These are phyloP conservation scores for Caerostris extrusa DNA, from an alignment of 1,140 invertebrate species.

Conservation along the genomic window DNA sequence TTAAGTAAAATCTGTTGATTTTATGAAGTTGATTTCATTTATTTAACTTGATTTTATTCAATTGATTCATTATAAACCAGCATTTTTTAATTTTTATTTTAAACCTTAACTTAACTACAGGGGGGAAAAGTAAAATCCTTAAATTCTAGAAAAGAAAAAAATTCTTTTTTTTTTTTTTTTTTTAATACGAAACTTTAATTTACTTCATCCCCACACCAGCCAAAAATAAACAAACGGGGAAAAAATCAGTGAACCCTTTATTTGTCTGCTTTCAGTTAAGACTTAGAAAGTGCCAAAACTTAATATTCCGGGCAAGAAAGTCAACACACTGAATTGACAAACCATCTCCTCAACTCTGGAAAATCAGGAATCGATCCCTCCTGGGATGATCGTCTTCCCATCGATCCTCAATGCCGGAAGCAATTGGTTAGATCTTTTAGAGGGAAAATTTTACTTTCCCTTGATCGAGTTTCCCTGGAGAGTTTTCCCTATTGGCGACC, in stretches of 20 bases:
- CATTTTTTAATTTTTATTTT: too few species aligned
- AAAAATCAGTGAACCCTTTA: background rate
- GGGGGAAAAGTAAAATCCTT: too few species aligned
- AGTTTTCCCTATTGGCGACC: background rate
- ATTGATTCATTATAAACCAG: too few species aligned
- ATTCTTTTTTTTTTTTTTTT: too few species aligned
- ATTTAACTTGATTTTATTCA: too few species aligned
- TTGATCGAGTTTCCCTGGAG: background rate
- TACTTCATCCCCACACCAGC: background rate
- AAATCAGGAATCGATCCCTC: background rate
- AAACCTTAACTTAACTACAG: too few species aligned
- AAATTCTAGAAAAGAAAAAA: background rate
- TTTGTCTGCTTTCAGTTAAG: background rate
- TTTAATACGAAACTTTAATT: background rate
- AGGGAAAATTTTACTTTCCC: background rate
- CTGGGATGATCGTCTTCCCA: slow-evolving; percentile 11
- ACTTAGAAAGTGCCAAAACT: background rate
- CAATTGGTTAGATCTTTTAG: background rate
- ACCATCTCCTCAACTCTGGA: background rate
- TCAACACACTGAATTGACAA: background rate
- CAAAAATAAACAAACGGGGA: background rate
- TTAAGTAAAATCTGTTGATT: too few species aligned
- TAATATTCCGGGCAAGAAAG: background rate
- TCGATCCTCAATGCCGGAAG: slow-evolving; percentile 18
- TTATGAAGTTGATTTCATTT: too few species aligned